Percentiles rank a stretch among this genome's conserved stretches.
These are phyloP conservation scores for Pterocles orientalis DNA, from an alignment of 2,113 vertebrate genomes.

Conservation along the genomic window DNA sequence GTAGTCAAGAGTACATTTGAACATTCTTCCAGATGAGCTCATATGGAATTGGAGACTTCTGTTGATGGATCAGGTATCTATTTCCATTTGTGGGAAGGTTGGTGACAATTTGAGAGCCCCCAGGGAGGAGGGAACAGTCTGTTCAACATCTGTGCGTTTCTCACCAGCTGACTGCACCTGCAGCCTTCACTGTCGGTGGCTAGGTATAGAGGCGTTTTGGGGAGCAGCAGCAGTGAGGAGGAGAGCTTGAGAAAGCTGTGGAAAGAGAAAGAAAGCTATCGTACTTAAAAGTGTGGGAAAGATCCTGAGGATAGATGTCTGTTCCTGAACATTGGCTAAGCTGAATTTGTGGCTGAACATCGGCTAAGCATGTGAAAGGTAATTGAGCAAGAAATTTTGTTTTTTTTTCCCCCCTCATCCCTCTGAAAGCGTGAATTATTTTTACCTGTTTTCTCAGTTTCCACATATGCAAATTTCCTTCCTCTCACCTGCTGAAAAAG, in stretches of 20 bases:
- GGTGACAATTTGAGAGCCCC: neutral
- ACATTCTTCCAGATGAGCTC: neutral
- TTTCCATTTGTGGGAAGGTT: neutral
- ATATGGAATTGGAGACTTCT: neutral
- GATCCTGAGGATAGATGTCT: neutral
- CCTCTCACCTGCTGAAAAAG: neutral
- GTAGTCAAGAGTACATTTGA: neutral
- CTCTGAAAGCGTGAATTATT: neutral
- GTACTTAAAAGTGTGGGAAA: neutral
- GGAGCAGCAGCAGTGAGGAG: neutral
- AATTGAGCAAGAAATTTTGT: neutral
- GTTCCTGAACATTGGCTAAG: neutral
- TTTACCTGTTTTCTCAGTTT: neutral
- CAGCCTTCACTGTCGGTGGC: neutral
- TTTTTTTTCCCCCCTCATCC: neutral
- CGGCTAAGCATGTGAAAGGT: neutral
- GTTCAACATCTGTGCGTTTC: neutral
- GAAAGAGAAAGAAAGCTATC: neutral
- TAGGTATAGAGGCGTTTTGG: neutral
- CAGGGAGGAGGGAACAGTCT: neutral
- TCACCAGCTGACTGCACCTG: neutral
- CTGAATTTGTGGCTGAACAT: neutral
- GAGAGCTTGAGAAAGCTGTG: neutral
- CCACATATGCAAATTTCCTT: neutral
- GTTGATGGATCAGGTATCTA: neutral